Evolutionary conservation across 2,888 invertebrate genomes (phyloP).

Genomic region (Sinhomidia bicolor): DNA sequence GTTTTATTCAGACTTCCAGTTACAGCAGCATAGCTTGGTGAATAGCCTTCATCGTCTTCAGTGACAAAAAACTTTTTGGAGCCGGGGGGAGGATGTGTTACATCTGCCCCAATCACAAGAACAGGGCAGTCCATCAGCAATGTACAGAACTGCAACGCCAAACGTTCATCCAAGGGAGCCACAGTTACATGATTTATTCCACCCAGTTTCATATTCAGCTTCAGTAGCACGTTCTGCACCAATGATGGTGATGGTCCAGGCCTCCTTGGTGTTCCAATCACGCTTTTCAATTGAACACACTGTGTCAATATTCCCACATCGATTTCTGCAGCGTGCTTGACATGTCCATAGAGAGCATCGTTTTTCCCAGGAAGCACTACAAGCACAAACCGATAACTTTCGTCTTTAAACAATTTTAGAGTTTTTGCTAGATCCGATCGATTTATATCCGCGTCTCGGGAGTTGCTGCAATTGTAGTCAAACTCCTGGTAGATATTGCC

Average conservation of each 20-base stretch:
- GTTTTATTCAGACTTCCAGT: slow-evolving; percentile 66
- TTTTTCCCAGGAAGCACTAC: slow-evolving; percentile 53
- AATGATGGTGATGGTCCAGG: slow-evolving; percentile 8
- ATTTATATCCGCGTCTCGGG: not conserved
- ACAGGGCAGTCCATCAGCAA: slow-evolving; percentile 77
- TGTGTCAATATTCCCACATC: slow-evolving; percentile 81
- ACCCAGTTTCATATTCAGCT: slow-evolving; percentile 82
- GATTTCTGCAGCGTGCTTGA: slow-evolving; percentile 73
- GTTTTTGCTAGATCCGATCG: not conserved
- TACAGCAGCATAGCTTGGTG: slow-evolving; percentile 59
- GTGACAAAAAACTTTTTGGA: slow-evolving; percentile 16
- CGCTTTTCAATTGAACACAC: slow-evolving; percentile 80
- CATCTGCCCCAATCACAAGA: slow-evolving; percentile 83
- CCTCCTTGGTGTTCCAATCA: too few species aligned
- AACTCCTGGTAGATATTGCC: too few species aligned
- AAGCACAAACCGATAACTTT: too few species aligned
- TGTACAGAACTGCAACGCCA: slow-evolving; percentile 22
- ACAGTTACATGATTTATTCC: slow-evolving; percentile 81
- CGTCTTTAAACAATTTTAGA: slow-evolving; percentile 20
- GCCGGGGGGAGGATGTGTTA: slow-evolving; percentile 82
- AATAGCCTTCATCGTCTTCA: slow-evolving; percentile 7
- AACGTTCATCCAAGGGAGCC: not conserved
- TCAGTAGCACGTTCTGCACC: slow-evolving; percentile 81
- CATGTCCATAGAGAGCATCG: slow-evolving; percentile 46
- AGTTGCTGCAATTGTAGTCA: not conserved